Percentiles rank a stretch among this genome's conserved stretches.
phyloP scores from a whole-genome alignment of 2,113 vertebrate species.

The Rutilus rutilus region DNA sequence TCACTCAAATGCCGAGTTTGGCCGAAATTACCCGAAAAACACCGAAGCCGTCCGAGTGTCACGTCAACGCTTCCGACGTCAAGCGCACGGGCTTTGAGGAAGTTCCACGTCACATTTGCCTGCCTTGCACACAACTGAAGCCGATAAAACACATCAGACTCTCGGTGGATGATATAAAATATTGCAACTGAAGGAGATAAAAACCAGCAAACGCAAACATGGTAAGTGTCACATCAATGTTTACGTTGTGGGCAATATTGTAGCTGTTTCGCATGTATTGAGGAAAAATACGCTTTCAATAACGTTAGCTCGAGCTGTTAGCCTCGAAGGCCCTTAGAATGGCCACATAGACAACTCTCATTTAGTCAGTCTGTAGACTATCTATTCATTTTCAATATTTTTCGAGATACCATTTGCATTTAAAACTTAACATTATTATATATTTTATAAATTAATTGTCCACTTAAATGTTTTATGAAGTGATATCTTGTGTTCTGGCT shows the following conservation, averaged over 20 bases:
- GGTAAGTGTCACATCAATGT: slow-evolving; percentile 61
- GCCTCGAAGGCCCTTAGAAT: neutral
- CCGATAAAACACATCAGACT: neutral
- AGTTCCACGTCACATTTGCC: slow-evolving; percentile 79
- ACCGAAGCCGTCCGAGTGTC: neutral
- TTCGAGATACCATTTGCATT: neutral
- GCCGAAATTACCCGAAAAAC: neutral
- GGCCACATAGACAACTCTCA: slow-evolving; percentile 36
- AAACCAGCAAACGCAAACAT: slow-evolving; percentile 64
- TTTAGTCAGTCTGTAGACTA: neutral
- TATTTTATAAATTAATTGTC: neutral
- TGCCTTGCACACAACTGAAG: slow-evolving; percentile 50
- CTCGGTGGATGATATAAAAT: slow-evolving; percentile 36
- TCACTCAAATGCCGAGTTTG: neutral
- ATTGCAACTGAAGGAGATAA: slow-evolving; percentile 56
- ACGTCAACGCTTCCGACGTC: slow-evolving; percentile 68
- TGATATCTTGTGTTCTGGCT: neutral
- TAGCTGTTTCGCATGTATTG: neutral
- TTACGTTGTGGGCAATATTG: neutral
- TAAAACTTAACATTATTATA: neutral
- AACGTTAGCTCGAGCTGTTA: slow-evolving; percentile 23
- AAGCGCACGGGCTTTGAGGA: slow-evolving; percentile 69
- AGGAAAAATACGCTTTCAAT: neutral
- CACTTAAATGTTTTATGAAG: neutral
- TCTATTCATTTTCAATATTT: neutral